Evolutionary conservation across 2,113 vertebrate genomes (phyloP), one percentile per base, ranked within the genome.

Genomic region (Thinocorus orbignyianus): DNA sequence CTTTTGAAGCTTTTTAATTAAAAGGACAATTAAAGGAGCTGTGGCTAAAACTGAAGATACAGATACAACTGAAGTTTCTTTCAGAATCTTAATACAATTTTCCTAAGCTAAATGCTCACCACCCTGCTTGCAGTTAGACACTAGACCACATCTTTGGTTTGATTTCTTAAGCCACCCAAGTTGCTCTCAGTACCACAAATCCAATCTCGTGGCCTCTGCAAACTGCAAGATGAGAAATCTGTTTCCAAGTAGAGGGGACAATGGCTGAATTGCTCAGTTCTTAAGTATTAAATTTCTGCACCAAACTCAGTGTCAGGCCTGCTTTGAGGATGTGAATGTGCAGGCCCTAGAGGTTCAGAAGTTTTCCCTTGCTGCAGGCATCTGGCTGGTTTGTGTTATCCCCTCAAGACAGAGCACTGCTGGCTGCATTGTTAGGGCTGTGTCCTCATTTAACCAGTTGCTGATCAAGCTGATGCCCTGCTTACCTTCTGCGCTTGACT

Each of bases 1-100:
- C 41, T 41, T 41, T 41, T 41, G 41, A 41, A 41, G 41, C 33
- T 84, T 90, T 90, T 88, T 88, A 94, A 95, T 96, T 95, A 92
- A 90, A 95, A 74, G 49, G n/a, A 64, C 48, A 51, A 49, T 88
- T 10, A 71, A 81, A 81, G 31, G 8, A 49, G 17, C 65, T 84
- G 69, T 92, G 72, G 69, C 52, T 88, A 71, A 57, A 86, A 54
- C n/a, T n/a, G n/a, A n/a, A n/a, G n/a, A n/a, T n/a, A n/a, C n/a
- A n/a, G n/a, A n/a, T n/a, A n/a, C n/a, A n/a, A n/a, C n/a, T n/a
- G 15, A 54, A 18, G 10, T 46, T 70, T 83, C 23, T 83, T 73
- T 94, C 23, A 41, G n/a, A 64, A 16, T 71, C 39, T 62, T 52
- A 81, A 54, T 86, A n/a, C 44, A 88, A 55, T n/a, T 81, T 74